Evolutionary conservation across 1,140 invertebrate species (phyloP), one percentile per base, ranked within the genome.

Genomic region (Papilio aristodemus): DNA sequence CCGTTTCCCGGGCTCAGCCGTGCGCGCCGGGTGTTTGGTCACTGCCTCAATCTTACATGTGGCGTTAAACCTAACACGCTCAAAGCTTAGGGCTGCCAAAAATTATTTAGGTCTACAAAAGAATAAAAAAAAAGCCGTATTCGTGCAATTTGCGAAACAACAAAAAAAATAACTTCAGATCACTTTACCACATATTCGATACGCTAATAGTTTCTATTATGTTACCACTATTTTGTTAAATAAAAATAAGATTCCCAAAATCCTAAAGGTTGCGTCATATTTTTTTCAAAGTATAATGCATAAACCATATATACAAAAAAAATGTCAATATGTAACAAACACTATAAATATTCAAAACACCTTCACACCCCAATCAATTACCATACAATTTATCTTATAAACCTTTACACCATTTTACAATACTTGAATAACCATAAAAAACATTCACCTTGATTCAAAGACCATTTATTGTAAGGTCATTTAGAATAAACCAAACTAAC

Each of bases 21-120:
- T 32, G 6, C 62, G 74, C 75, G 68, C 76, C 71, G 81, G 84
- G 81, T 87, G 86, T 89, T 88, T 90, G 88, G 88, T 90, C 88
- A 90, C 83, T 87, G 86, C 81, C 86, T 89, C 82, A 89, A 85
- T 87, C 80, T 83, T 87, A 89, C 82, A 90, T 89, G 87, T 89
- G 82, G 82, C 81, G 79, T 89, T 87, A 87, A 86, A 83, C 84
- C 81, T 83, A 80, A 84, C 84, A 80, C 72, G 72, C 67, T 78
- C 71, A 71, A 64, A 17, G n/a, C 38, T 7, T 72, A 89, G 87
- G 87, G 86, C 60, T 90, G 85, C 14, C 69, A 68, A 41, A 70
- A 25, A n/a, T 58, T 37, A 37, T 69, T 17, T 10, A 10, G 7
- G 6, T 62, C n/a, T n/a, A n/a, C n/a, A n/a, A n/a, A n/a, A n/a